Base-by-base conservation (phyloP, 2,113 vertebrate genomes). In the Tretioscincus oriximinensis region DNA sequence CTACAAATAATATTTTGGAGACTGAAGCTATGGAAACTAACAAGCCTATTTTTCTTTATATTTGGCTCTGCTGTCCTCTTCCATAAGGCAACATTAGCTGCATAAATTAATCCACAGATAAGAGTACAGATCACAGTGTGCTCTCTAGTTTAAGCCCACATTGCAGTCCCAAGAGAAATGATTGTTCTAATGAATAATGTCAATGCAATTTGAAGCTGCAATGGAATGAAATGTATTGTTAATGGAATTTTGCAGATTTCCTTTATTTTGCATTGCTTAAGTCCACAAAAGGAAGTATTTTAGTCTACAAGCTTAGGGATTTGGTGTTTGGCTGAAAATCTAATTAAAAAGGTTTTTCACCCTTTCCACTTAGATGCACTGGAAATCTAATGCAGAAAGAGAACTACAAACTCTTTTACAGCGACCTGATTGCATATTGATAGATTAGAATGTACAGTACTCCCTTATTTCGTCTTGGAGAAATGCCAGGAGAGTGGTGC, bases 191-290 rank as follows among this genome's bases (percentile, higher is more conserved):
- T 76, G 75, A 90, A 66, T 87, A 84, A 85, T n/a, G 49, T 64
- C 77, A 77, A 65, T 78, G 85, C 74, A 69, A 51, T 77, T 68
- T 60, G 71, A 88, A 83, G 61, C 64, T 88, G 68, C 63, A 89
- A 70, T 85, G 64, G 84, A 91, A 91, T 78, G 72, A 88, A 91
- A 93, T 29, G 60, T 63, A 80, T 84, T 86, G 69, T 80, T 91
- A 89, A 88, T 79, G 83, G 86, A 86, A 87, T 84, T 78, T 60
- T 75, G 60, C 68, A 70, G 85, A 86, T 93, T 90, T 64, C 82
- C 70, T 89, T 88, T 88, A 68, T 74, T 90, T 91, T 83, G 28
- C 49, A 76, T 86, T 82, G 12, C 22, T 84, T 81, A 70, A 84
- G 45, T 88, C 80, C 16, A 87, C 89, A 87, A 76, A 89, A 76